A percentile compares a stretch with the other conserved stretches of the same genome.
Conservation (phyloP, 64 coral and sea anemone genomes). For the Montipora foliosa region DNA sequence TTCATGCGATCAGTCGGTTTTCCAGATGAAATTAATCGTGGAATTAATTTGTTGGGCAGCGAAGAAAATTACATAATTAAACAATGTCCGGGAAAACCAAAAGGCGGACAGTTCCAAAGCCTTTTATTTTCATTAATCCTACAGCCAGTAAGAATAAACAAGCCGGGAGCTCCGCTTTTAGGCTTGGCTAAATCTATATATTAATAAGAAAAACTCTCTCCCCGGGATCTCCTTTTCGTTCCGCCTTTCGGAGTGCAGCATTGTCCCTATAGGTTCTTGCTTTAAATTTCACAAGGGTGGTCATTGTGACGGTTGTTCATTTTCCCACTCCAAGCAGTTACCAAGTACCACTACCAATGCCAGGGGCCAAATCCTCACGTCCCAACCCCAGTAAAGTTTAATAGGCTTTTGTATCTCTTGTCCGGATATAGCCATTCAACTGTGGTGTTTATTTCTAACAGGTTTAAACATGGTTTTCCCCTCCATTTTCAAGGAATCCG, state of each 20-base stretch:
- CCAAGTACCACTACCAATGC: neutral
- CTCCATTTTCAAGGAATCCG: neutral
- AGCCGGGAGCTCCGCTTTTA: too few relatives aligned
- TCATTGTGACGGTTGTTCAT: neutral
- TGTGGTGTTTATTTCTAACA: neutral
- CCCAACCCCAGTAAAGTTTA: constrained; percentile 37
- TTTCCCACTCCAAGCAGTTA: neutral
- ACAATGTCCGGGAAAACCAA: too few relatives aligned
- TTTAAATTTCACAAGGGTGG: constrained; percentile 44
- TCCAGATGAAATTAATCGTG: too few relatives aligned
- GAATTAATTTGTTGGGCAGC: too few relatives aligned
- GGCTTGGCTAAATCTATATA: too few relatives aligned
- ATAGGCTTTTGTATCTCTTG: neutral
- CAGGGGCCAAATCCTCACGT: constrained; percentile 16
- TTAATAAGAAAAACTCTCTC: neutral
- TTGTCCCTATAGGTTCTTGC: neutral
- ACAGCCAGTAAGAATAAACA: too few relatives aligned
- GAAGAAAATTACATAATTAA: too few relatives aligned
- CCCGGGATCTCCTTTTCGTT: neutral
- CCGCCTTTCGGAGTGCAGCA: neutral
- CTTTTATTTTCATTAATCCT: too few relatives aligned
- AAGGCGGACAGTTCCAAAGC: too few relatives aligned
- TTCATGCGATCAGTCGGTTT: too few relatives aligned
- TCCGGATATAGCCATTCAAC: neutral
- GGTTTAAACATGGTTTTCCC: neutral